A percentile compares a stretch with the other conserved stretches of the same genome.
Evolutionary conservation across 2,113 vertebrate species (phyloP).

Genomic region (Gorilla gorilla): DNA sequence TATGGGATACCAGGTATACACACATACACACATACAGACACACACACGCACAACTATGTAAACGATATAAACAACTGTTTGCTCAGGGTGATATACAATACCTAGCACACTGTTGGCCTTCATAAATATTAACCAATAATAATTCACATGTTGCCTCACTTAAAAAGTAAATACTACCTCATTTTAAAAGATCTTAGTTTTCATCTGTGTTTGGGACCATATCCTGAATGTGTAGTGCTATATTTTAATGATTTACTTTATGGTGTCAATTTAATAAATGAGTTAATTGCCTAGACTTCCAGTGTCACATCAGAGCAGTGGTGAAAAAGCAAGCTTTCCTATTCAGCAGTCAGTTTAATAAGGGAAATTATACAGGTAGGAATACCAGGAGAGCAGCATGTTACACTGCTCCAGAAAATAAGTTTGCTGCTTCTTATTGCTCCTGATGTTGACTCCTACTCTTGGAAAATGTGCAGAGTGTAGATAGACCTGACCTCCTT

Average conservation of each 20-base stretch:
- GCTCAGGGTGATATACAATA: constrained; percentile 7
- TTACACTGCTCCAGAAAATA: rapidly evolving
- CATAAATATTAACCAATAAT: constrained; percentile 62
- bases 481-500: neutral
- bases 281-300: neutral
- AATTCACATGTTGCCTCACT: neutral
- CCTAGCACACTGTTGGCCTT: neutral
- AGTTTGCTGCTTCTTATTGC: neutral
- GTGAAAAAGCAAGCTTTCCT: neutral
- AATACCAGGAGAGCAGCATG: neutral
- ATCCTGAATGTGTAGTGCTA: neutral
- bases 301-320: neutral
- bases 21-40: neutral
- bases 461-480: neutral
- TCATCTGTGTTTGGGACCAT: neutral
- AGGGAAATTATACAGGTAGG: neutral
- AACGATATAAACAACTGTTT: neutral
- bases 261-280: neutral
- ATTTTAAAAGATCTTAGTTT: constrained; percentile 55
- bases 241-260: constrained; percentile 34
- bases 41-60: neutral
- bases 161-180: constrained; percentile 55
- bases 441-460: neutral
- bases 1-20: neutral
- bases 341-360: neutral